Evolutionary conservation across 2,888 invertebrate species (phyloP).

Genomic region (Euzophera pinguis): DNA sequence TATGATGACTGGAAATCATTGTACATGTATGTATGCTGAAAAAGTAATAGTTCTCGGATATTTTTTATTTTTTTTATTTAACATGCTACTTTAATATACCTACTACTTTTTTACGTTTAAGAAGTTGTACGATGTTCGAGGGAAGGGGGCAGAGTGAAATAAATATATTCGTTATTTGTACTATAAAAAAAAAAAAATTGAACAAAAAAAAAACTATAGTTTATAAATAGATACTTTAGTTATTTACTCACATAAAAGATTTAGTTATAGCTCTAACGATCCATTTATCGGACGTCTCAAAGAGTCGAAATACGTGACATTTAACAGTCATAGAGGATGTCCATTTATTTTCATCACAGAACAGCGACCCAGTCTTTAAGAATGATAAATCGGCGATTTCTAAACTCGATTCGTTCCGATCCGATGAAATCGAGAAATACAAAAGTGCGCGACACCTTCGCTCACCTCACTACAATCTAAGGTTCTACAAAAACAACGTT

Average conservation of each 20-base stretch:
- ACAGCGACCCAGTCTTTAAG: constrained; percentile 60
- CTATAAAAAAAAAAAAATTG: too few species aligned
- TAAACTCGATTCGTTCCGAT: constrained; percentile 71
- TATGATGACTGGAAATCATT: too few species aligned
- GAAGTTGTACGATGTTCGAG: too few species aligned
- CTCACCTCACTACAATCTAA: constrained; percentile 32
- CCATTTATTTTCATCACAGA: constrained; percentile 63
- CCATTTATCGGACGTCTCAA: constrained; percentile 42
- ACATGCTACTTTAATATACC: too few species aligned
- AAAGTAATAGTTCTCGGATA: too few species aligned
- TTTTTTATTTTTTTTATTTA: too few species aligned
- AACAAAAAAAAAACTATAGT: too few species aligned
- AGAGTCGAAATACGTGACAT: constrained; percentile 65
- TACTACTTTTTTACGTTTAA: too few species aligned
- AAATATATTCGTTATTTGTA: too few species aligned
- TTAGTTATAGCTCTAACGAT: not conserved
- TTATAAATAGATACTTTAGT: too few species aligned
- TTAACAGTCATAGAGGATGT: constrained; percentile 58
- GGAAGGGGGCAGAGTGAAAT: too few species aligned
- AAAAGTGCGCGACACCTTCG: constrained; percentile 61
- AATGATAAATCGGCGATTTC: constrained; percentile 74
- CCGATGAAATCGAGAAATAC: constrained; percentile 45
- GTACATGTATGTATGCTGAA: too few species aligned
- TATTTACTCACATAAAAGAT: not conserved
- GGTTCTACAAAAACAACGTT: constrained; percentile 17